Percentiles rank a stretch among this genome's conserved stretches.
Conservation (phyloP, 1,140 invertebrate species). For the Drosophila novamexicana region DNA sequence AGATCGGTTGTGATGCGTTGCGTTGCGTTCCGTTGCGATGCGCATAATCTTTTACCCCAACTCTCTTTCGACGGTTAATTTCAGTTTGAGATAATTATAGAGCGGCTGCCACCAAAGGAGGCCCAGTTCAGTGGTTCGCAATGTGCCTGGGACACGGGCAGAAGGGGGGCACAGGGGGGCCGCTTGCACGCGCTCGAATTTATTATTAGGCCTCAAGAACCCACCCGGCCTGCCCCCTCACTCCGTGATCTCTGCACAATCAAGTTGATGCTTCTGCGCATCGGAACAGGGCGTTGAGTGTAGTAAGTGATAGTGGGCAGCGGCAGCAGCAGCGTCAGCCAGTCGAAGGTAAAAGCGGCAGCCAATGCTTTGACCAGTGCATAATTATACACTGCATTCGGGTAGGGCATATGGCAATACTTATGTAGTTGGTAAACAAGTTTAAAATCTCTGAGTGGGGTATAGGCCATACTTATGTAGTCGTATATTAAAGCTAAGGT, state of each 20-base stretch:
- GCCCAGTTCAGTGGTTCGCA: slow-evolving; percentile 7
- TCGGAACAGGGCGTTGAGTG: slow-evolving; percentile 73
- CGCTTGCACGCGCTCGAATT: slow-evolving; percentile 78
- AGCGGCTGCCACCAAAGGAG: slow-evolving; percentile 75
- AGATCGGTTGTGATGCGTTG: slow-evolving; percentile 45
- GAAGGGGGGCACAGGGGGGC: slow-evolving; percentile 37
- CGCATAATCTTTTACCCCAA: slow-evolving; percentile 70
- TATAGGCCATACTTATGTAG: too few species aligned
- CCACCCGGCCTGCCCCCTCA: background rate
- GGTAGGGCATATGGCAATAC: slow-evolving; percentile 1
- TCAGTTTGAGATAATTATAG: slow-evolving; percentile 84
- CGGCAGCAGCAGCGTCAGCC: slow-evolving; percentile 12
- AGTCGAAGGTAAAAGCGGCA: slow-evolving; percentile 36
- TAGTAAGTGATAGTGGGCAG: slow-evolving; percentile 79
- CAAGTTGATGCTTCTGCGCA: slow-evolving; percentile 51
- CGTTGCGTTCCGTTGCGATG: slow-evolving; percentile 45
- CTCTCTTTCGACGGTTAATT: slow-evolving; percentile 84
- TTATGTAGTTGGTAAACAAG: background rate
- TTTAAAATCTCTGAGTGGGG: too few species aligned
- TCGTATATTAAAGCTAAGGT: too few species aligned
- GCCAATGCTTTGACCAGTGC: slow-evolving; percentile 28
- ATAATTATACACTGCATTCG: slow-evolving; percentile 59
- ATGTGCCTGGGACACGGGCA: slow-evolving; percentile 12
- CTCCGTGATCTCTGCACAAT: slow-evolving; percentile 30
- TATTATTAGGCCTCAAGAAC: slow-evolving; percentile 66